A percentile compares a stretch with the other conserved stretches of the same genome.
phyloP scores from a whole-genome alignment of 92 coral and sea anemone genomes.

The Ricordea florida region DNA sequence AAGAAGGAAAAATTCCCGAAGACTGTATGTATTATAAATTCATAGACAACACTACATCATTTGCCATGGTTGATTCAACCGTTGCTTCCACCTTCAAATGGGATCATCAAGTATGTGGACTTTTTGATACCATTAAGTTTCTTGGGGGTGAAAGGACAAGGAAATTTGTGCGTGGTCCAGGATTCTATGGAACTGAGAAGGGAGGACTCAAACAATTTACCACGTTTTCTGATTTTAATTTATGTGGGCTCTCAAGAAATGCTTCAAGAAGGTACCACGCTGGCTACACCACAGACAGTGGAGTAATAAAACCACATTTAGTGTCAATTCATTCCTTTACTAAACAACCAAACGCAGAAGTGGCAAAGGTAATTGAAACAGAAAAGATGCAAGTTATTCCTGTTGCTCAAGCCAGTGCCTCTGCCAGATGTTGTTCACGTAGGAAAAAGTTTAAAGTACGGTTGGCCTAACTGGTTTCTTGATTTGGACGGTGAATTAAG shows the following conservation, averaged over 20 bases:
- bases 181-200: too few relatives aligned
- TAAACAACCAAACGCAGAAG: too few relatives aligned
- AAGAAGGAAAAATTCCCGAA: conserved; percentile 55
- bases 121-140: conserved; percentile 20
- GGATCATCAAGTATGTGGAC: conserved; percentile 34
- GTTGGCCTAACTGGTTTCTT: conserved; percentile 75
- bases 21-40: conserved; percentile 20
- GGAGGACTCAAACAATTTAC: too few relatives aligned
- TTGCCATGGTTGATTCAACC: conserved; percentile 21
- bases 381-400: too few relatives aligned
- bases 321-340: too few relatives aligned
- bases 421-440: conserved; percentile 66
- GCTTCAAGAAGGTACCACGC: too few relatives aligned
- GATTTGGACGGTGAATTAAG: conserved; percentile 48
- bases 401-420: conserved; percentile 46
- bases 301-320: too few relatives aligned
- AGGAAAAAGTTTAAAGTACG: conserved; percentile 63
- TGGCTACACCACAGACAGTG: too few relatives aligned
- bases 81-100: conserved; percentile 8
- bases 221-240: too few relatives aligned
- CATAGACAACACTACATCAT: conserved; percentile 17
- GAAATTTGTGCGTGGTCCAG: conserved; percentile 11
- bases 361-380: too few relatives aligned
- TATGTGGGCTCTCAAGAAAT: too few relatives aligned
- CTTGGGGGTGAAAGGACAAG: conserved; percentile 7